phyloP scores from a whole-genome alignment of 92 coral and sea anemone genomes.

The Epizoanthus rinbou region DNA sequence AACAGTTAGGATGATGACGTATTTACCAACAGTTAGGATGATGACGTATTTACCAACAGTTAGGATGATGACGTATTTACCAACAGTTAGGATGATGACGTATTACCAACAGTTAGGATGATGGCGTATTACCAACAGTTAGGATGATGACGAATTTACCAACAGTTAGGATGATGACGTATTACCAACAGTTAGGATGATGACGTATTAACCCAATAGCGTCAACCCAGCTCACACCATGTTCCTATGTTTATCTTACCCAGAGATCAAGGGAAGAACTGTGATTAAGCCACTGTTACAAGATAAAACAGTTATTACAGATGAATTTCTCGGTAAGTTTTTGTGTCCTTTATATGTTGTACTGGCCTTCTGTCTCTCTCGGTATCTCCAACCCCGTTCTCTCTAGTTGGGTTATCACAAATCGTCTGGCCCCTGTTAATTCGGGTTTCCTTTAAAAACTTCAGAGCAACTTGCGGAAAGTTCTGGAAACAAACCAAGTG shows the following conservation, averaged over 20 bases:
- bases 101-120: too few relatives aligned
- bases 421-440: neutral
- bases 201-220: neutral
- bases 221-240: neutral
- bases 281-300: constrained; percentile 40
- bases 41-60: too few relatives aligned
- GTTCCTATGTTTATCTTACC: neutral
- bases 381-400: neutral
- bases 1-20: too few relatives aligned
- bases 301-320: constrained; percentile 43
- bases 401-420: neutral
- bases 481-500: neutral
- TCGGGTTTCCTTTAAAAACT: neutral
- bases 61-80: too few relatives aligned
- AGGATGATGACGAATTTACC: too few relatives aligned
- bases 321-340: constrained; percentile 47
- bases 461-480: constrained; percentile 30
- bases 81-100: too few relatives aligned
- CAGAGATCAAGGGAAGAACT: constrained; percentile 38
- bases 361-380: too few relatives aligned
- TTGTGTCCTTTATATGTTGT: neutral
- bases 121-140: too few relatives aligned
- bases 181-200: neutral
- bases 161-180: too few relatives aligned
- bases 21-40: too few relatives aligned